These are phyloP conservation scores for Cryptophagus acutangulus DNA, from an alignment of 2,888 invertebrate genomes.

Conservation along the genomic window DNA sequence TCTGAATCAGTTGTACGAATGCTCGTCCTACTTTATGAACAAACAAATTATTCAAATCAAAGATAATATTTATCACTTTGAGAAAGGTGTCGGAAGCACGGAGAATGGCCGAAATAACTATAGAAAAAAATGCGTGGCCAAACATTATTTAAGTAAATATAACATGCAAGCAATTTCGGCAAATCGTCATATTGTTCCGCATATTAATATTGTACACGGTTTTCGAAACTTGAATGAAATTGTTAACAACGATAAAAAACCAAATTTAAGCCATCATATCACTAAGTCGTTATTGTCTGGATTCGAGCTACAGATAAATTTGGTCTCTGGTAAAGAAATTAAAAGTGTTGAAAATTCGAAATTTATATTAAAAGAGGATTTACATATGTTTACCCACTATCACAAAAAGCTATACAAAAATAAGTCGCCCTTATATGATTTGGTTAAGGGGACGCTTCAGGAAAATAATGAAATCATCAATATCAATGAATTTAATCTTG, in stretches of 20 bases:
- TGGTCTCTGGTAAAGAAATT: conserved; percentile 50
- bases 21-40: conserved; percentile 61
- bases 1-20: conserved; percentile 59
- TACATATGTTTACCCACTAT: conserved; percentile 17
- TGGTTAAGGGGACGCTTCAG: conserved; percentile 7
- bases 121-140: conserved; percentile 48
- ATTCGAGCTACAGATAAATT: neutral
- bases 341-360: conserved; percentile 56
- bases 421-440: conserved; percentile 1
- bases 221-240: neutral
- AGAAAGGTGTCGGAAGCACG: conserved; percentile 35
- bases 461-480: conserved; percentile 27
- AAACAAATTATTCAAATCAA: conserved; percentile 64
- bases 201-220: conserved; percentile 38
- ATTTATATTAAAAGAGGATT: conserved; percentile 45
- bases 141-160: conserved; percentile 57
- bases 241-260: neutral
- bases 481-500: conserved; percentile 26
- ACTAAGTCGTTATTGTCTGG: no score
- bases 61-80: conserved; percentile 60
- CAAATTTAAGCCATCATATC: neutral
- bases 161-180: conserved; percentile 51
- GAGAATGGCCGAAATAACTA: neutral
- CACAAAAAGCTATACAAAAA: conserved; percentile 6
- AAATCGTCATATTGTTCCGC: conserved; percentile 50